These are phyloP conservation scores for Manis javanica DNA, from an alignment of 2,797 vertebrate species.

Conservation along the genomic window DNA sequence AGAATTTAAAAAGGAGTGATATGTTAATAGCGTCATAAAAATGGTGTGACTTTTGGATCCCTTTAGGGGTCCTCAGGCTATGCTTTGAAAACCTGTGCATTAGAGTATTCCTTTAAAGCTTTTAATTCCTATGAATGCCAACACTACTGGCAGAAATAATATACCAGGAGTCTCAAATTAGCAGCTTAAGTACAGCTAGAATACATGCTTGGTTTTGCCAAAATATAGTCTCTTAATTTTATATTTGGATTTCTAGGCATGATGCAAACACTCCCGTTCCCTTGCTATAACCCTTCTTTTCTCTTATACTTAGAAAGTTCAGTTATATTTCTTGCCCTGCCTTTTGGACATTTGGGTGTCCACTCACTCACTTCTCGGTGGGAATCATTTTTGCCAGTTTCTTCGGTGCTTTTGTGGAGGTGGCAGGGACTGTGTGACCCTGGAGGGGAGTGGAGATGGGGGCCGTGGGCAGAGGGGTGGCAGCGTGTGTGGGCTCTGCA, in stretches of 20 bases:
- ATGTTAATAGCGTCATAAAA: neutral
- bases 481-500: neutral
- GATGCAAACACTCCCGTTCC: neutral
- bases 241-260: neutral
- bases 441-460: neutral
- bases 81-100: neutral
- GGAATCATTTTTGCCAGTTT: neutral
- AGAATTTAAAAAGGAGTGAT: neutral
- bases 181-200: neutral
- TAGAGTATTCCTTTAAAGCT: neutral
- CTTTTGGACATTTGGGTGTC: neutral
- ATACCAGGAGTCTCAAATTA: neutral
- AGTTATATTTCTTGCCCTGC: neutral
- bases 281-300: neutral
- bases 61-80: neutral
- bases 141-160: neutral
- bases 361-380: neutral
- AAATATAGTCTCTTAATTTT: conserved; percentile 27
- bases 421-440: neutral
- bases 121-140: neutral
- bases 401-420: neutral
- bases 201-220: neutral
- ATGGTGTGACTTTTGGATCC: neutral
- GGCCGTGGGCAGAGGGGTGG: neutral
- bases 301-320: neutral